Conservation (phyloP, 2,113 vertebrate genomes). For the Neogale vison region DNA sequence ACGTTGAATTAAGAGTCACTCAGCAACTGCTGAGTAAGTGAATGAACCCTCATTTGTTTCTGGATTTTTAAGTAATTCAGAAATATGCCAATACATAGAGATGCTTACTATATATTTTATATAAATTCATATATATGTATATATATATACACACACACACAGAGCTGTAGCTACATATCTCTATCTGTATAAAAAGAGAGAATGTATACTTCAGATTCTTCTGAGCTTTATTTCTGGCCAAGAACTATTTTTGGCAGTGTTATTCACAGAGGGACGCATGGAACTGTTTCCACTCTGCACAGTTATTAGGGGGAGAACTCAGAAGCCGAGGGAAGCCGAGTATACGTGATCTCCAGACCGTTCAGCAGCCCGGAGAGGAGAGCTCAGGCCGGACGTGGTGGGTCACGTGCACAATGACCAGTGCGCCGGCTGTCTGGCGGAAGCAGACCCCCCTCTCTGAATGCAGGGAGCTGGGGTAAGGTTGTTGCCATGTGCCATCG, state of each 20-base stretch:
- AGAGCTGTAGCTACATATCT: background rate
- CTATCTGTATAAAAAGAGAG: background rate
- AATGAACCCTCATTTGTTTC: background rate
- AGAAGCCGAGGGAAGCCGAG: background rate
- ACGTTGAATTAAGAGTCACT: too few relatives aligned
- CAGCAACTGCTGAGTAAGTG: background rate
- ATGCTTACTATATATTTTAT: background rate
- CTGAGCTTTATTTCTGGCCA: background rate
- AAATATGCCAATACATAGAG: background rate
- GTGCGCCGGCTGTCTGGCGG: background rate
- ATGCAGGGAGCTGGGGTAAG: background rate
- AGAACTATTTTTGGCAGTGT: background rate
- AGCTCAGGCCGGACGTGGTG: too few relatives aligned
- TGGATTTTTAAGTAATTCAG: background rate
- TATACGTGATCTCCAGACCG: background rate
- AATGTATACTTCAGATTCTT: background rate
- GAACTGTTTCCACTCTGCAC: background rate
- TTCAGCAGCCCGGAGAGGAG: background rate
- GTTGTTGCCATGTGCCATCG: rapidly evolving
- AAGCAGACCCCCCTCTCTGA: too few relatives aligned
- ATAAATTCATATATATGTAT: background rate
- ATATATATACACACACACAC: background rate
- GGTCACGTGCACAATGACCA: rapidly evolving
- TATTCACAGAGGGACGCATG: background rate
- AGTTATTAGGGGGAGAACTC: background rate